Evolutionary conservation across 2,113 vertebrate species (phyloP).

Genomic region (Lynx canadensis): DNA sequence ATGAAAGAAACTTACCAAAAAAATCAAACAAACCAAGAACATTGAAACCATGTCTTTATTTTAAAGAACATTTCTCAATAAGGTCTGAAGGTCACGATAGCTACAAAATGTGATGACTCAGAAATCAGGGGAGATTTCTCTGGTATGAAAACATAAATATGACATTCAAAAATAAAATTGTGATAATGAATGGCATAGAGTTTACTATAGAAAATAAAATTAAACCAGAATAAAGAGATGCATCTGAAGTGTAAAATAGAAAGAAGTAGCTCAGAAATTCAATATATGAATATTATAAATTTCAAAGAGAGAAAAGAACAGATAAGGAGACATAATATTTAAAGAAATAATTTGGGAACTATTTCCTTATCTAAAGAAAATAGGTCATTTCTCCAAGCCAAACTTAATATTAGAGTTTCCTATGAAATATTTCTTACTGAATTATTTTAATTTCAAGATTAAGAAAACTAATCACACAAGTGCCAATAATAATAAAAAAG

Average conservation of each 20-base stretch:
- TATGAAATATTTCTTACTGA: neutral
- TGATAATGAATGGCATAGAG: neutral
- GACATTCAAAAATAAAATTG: neutral
- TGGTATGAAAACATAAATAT: neutral
- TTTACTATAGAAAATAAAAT: neutral
- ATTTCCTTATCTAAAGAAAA: neutral
- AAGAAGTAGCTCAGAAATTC: neutral
- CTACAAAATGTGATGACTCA: neutral
- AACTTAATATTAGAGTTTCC: neutral
- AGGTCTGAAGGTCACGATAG: neutral
- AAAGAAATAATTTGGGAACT: neutral
- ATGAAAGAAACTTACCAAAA: neutral
- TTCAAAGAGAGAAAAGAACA: neutral
- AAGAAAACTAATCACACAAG: neutral
- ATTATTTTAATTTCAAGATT: neutral
- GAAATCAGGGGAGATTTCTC: neutral
- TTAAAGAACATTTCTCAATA: neutral
- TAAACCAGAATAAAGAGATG: neutral
- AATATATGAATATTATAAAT: neutral
- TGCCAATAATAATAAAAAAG: neutral
- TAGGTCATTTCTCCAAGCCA: neutral
- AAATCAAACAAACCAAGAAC: neutral
- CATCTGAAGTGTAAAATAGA: neutral
- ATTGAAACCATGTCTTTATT: neutral
- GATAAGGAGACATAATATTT: neutral